Conservation (phyloP, 2,888 invertebrate genomes). For the Epinotia brunnichana region DNA sequence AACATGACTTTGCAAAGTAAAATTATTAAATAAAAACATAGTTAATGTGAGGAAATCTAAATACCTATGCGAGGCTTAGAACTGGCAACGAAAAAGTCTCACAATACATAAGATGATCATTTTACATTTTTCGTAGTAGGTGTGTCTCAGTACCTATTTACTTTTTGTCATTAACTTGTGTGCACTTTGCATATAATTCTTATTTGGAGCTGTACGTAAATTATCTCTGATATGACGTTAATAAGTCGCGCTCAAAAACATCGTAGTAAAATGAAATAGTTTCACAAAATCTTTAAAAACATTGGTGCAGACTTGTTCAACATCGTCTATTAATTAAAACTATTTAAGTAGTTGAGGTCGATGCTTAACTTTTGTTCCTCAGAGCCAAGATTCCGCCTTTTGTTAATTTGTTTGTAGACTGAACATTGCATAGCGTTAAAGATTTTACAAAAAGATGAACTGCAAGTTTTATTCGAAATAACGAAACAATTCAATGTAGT, state of each 20-base stretch:
- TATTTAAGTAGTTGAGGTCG: slow-evolving; percentile 29
- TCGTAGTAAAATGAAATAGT: neutral
- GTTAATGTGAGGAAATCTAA: neutral
- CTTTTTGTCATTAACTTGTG: too few species aligned
- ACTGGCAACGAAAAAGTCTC: too few species aligned
- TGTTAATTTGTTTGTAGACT: slow-evolving; percentile 28
- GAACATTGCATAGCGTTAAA: slow-evolving; percentile 17
- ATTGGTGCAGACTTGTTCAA: slow-evolving; percentile 7
- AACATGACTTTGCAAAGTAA: neutral
- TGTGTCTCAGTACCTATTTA: too few species aligned
- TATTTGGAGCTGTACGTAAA: neutral
- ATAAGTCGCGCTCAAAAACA: too few species aligned
- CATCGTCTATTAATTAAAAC: slow-evolving; percentile 39
- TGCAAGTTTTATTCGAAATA: neutral
- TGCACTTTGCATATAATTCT: too few species aligned
- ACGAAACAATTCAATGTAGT: neutral
- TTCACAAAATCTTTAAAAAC: slow-evolving; percentile 17
- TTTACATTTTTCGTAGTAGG: neutral
- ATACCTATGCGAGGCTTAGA: too few species aligned
- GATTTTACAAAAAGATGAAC: slow-evolving; percentile 8
- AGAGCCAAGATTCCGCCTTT: slow-evolving; percentile 22
- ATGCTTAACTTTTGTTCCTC: slow-evolving; percentile 32
- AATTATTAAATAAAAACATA: neutral
- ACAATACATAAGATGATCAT: neutral
- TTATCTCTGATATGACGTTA: neutral